These are phyloP conservation scores for Ichneumoninae sp. DNA, from an alignment of 2,888 invertebrate genomes.

Conservation along the genomic window DNA sequence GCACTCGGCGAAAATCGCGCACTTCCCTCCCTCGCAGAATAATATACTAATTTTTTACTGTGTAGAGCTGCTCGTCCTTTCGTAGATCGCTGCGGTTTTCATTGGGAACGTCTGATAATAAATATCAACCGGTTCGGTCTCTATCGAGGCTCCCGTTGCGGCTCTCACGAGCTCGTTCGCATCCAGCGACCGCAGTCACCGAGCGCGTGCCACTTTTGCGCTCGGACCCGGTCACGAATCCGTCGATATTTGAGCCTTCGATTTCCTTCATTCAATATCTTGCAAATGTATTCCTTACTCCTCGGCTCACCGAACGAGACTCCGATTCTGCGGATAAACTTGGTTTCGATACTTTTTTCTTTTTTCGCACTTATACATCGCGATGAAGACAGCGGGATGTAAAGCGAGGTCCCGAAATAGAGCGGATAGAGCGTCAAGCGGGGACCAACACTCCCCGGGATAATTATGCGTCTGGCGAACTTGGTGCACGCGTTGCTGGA, in stretches of 20 bases:
- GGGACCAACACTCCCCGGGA: neutral
- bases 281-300: neutral
- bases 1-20: too few species aligned
- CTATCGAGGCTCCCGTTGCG: neutral
- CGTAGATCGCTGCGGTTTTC: slow-evolving; percentile 18
- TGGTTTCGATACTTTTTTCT: neutral
- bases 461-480: slow-evolving; percentile 16
- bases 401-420: slow-evolving; percentile 21
- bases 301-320: neutral
- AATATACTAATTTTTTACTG: too few species aligned
- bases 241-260: slow-evolving; percentile 24
- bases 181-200: slow-evolving; percentile 26
- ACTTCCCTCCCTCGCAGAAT: too few species aligned
- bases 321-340: neutral
- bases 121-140: slow-evolving; percentile 52
- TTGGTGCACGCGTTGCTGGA: slow-evolving; percentile 41
- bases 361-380: neutral
- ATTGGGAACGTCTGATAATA: slow-evolving; percentile 43
- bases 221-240: slow-evolving; percentile 22
- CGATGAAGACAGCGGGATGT: neutral
- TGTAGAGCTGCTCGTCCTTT: neutral
- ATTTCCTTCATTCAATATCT: slow-evolving; percentile 14
- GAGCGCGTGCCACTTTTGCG: slow-evolving; percentile 54
- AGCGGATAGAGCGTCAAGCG: slow-evolving; percentile 4
- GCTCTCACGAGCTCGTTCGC: slow-evolving; percentile 37